A percentile compares a stretch with the other conserved stretches of the same genome.
Evolutionary conservation across 2,797 vertebrate species (phyloP).

Genomic region (Syncerus caffer): DNA sequence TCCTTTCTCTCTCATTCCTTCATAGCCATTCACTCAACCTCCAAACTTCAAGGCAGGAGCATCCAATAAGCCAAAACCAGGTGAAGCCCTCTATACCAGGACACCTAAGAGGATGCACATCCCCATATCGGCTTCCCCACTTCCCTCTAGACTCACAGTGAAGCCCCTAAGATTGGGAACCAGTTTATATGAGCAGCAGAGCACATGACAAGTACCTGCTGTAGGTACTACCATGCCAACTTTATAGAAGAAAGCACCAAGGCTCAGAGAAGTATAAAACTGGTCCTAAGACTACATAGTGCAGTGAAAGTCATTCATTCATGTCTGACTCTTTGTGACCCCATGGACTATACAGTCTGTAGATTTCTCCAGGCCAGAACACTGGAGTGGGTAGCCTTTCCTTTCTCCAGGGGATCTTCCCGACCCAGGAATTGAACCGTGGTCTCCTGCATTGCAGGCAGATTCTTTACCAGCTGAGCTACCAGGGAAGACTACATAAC

Average conservation of each 20-base stretch:
- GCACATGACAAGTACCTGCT: neutral
- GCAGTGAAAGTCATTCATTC: neutral
- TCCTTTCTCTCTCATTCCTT: neutral
- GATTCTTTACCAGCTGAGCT: neutral
- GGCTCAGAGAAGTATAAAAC: neutral
- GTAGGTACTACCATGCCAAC: neutral
- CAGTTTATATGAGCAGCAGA: neutral
- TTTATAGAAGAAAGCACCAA: neutral
- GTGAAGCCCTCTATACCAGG: neutral
- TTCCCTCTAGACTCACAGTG: neutral
- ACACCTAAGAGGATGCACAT: neutral
- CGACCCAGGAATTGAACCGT: fast-evolving
- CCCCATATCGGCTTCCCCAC: neutral
- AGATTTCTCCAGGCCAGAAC: neutral
- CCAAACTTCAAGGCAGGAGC: neutral
- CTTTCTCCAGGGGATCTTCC: neutral
- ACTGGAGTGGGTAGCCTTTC: neutral
- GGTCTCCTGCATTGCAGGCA: neutral
- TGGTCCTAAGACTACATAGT: neutral
- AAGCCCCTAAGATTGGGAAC: neutral
- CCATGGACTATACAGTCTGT: neutral
- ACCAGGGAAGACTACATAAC: neutral
- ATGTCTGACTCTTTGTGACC: neutral
- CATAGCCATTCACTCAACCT: neutral
- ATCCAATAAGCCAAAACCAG: neutral